phyloP scores from a whole-genome alignment of 2,888 invertebrate species.

The Blastobasis lacticolella region DNA sequence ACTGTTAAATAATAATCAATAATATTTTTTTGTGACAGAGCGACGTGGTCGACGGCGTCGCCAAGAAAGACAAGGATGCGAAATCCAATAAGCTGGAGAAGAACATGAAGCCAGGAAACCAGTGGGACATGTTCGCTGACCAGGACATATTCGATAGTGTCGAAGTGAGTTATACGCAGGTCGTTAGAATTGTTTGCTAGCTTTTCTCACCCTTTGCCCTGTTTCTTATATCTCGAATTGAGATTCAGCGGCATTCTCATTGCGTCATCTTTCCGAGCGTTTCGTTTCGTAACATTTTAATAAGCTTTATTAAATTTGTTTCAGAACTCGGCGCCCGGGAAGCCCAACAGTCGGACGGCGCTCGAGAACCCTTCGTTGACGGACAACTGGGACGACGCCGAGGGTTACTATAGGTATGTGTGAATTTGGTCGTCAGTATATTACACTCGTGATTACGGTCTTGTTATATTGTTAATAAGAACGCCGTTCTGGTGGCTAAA shows the following conservation, averaged over 20 bases:
- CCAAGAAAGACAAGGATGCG: too few relatives aligned
- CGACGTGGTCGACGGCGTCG: too few relatives aligned
- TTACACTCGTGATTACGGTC: too few relatives aligned
- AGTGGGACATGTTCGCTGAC: slow-evolving; percentile 96
- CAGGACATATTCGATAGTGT: slow-evolving; percentile 83
- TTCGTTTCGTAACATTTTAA: too few relatives aligned
- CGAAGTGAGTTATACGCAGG: slow-evolving; percentile 37
- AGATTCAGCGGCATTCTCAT: too few relatives aligned
- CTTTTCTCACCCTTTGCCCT: neutral
- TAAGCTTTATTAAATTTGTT: slow-evolving; percentile 11
- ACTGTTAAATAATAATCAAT: too few relatives aligned
- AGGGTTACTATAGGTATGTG: slow-evolving; percentile 92
- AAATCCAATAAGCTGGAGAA: slow-evolving; percentile 29
- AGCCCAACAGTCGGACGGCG: slow-evolving; percentile 33
- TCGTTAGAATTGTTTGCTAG: neutral
- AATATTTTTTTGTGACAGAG: too few relatives aligned
- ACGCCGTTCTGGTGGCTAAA: too few relatives aligned
- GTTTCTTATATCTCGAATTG: too few relatives aligned
- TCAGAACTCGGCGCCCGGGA: slow-evolving; percentile 47
- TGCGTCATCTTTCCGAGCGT: too few relatives aligned
- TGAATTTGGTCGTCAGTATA: too few relatives aligned
- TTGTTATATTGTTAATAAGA: too few relatives aligned
- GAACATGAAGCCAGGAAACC: slow-evolving; percentile 66
- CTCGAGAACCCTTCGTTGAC: slow-evolving; percentile 85
- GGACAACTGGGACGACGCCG: slow-evolving; percentile 99